These are phyloP conservation scores for Pandemis heparana DNA, from an alignment of 2,888 invertebrate species.

Conservation along the genomic window DNA sequence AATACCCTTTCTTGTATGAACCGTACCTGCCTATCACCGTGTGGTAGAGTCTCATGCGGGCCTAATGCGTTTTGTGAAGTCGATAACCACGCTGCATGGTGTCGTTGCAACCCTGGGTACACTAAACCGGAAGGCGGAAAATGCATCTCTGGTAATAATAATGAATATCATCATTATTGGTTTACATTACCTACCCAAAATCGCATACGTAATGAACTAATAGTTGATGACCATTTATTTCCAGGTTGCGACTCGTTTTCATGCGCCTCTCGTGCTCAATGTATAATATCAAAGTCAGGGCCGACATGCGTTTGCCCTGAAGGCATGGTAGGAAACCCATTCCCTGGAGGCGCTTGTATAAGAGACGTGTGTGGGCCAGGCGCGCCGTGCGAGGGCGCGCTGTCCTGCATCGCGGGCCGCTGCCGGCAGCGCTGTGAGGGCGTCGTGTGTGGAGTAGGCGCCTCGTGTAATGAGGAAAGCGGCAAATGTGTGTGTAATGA, in stretches of 20 bases:
- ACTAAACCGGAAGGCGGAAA: slow-evolving; percentile 92
- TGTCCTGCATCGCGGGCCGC: slow-evolving; percentile 94
- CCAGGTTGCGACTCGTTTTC: slow-evolving; percentile 90
- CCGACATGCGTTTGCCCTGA: slow-evolving; percentile 96
- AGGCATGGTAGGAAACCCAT: slow-evolving; percentile 95
- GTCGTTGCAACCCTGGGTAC: slow-evolving; percentile 94
- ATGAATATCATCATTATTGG: slow-evolving; percentile 1
- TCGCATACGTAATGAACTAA: too few species aligned
- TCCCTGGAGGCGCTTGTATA: slow-evolving; percentile 94
- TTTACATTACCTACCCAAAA: slow-evolving; percentile 3
- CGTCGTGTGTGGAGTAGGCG: slow-evolving; percentile 95
- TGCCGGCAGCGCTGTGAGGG: slow-evolving; percentile 96
- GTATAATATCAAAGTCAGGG: slow-evolving; percentile 93
- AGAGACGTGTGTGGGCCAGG: slow-evolving; percentile 93
- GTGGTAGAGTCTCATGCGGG: slow-evolving; percentile 91
- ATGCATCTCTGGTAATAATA: slow-evolving; percentile 90
- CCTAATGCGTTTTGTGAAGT: slow-evolving; percentile 95
- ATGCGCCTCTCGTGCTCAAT: slow-evolving; percentile 93
- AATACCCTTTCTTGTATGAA: slow-evolving; percentile 92
- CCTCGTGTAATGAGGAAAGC: slow-evolving; percentile 91
- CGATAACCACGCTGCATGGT: slow-evolving; percentile 95
- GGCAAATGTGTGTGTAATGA: slow-evolving; percentile 95
- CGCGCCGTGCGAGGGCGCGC: slow-evolving; percentile 91
- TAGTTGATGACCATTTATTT: background rate
- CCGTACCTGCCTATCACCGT: slow-evolving; percentile 93